Conservation (phyloP, 2,797 vertebrate genomes). For the Podarcis siculus region DNA sequence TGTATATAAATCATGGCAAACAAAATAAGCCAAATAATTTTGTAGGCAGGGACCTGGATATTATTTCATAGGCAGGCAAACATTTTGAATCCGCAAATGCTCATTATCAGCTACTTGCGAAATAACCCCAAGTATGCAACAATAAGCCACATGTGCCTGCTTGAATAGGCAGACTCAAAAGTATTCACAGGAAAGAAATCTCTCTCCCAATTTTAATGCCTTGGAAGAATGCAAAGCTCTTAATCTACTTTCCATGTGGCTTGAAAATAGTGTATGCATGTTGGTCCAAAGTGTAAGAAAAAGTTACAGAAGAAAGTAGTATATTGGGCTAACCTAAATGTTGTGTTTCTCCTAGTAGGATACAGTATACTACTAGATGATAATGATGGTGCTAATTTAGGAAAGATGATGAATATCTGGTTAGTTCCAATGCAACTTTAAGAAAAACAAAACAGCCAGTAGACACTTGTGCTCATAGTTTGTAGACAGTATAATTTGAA, state of each 20-base stretch:
- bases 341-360: not conserved
- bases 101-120: not conserved
- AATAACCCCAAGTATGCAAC: not conserved
- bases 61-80: not conserved
- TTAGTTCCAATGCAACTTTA: not conserved
- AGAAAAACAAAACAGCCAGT: not conserved
- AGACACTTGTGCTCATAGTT: too few relatives aligned
- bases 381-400: too few relatives aligned
- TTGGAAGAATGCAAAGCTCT: slow-evolving; percentile 61
- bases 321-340: not conserved
- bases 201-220: slow-evolving; percentile 29
- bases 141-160: not conserved
- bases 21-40: not conserved
- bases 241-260: slow-evolving; percentile 53
- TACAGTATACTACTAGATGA: not conserved
- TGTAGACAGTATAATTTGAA: too few relatives aligned
- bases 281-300: not conserved
- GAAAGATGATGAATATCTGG: not conserved
- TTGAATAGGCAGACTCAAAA: rapidly evolving
- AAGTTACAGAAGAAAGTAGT: not conserved
- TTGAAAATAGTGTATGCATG: slow-evolving; percentile 46
- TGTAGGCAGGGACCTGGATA: rapidly evolving
- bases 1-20: not conserved
- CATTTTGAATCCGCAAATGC: not conserved
- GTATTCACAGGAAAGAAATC: not conserved